Percentiles rank a stretch among this genome's conserved stretches.
These are phyloP conservation scores for Hycleus cichorii DNA, from an alignment of 1,140 invertebrate species.

Conservation along the genomic window DNA sequence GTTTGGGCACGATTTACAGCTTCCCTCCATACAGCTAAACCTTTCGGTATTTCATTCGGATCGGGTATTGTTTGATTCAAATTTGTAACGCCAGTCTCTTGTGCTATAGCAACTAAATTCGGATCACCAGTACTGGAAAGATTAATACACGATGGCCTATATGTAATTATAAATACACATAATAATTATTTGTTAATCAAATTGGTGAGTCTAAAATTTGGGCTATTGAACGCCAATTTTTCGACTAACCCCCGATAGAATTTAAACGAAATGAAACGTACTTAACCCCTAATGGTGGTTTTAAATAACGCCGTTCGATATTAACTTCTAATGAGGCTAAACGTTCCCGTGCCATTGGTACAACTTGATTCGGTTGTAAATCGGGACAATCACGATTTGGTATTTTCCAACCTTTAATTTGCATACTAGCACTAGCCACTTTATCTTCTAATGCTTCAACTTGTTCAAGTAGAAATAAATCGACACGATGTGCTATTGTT, in stretches of 20 bases:
- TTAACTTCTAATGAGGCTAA: constrained; percentile 78
- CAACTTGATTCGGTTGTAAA: constrained; percentile 51
- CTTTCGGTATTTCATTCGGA: constrained; percentile 51
- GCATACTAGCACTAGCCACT: constrained; percentile 87
- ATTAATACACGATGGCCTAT: constrained; percentile 10
- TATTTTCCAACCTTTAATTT: constrained; percentile 85
- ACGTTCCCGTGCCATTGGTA: constrained; percentile 66
- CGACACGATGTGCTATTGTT: constrained; percentile 67
- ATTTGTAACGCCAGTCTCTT: constrained; percentile 35
- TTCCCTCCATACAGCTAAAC: constrained; percentile 80
- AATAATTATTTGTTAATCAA: background rate
- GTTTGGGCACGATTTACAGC: constrained; percentile 74
- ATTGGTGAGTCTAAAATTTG: no score
- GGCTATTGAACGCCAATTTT: no score
- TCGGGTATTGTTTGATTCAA: constrained; percentile 21
- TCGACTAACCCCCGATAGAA: background rate
- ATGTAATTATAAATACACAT: background rate
- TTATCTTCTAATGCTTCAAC: constrained; percentile 89
- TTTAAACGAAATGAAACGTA: constrained; percentile 37
- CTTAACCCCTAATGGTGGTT: constrained; percentile 80
- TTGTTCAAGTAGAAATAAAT: constrained; percentile 75
- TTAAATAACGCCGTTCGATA: constrained; percentile 88
- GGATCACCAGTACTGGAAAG: constrained; percentile 47
- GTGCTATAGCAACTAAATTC: constrained; percentile 47
- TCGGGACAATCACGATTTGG: constrained; percentile 51